phyloP scores from a whole-genome alignment of 2,113 vertebrate species.

The Rallus limicola region DNA sequence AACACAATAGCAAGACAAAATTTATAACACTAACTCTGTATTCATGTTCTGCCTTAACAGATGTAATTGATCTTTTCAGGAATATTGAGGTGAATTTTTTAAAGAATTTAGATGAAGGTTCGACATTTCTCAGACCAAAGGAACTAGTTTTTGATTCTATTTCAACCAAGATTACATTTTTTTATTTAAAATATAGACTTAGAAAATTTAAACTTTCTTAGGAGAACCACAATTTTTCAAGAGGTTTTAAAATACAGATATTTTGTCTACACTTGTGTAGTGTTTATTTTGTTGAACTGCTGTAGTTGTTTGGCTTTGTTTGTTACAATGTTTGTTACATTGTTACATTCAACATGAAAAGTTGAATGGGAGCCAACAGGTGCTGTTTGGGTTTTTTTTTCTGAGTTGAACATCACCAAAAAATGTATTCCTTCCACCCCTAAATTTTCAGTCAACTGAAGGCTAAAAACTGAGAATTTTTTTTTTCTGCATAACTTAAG shows the following conservation, averaged over 20 bases:
- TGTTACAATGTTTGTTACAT: not conserved
- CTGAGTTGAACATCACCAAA: not conserved
- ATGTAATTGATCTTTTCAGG: not conserved
- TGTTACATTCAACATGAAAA: not conserved
- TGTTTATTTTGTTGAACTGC: not conserved
- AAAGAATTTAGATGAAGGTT: not conserved
- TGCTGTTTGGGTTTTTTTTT: not conserved
- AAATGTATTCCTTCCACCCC: not conserved
- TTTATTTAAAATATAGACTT: not conserved
- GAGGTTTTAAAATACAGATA: not conserved
- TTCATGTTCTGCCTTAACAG: not conserved
- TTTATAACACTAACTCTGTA: not conserved
- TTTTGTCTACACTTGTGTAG: not conserved
- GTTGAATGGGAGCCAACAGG: no score
- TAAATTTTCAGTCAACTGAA: not conserved
- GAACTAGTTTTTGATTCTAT: not conserved
- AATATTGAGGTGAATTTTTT: not conserved
- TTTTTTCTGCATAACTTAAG: slow-evolving; percentile 30
- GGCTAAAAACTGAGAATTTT: not conserved
- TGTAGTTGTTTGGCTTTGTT: not conserved
- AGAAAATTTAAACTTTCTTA: not conserved
- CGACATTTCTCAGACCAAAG: not conserved
- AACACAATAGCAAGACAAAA: not conserved
- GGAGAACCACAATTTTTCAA: not conserved
- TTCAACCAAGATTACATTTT: not conserved